Evolutionary conservation across 2,797 vertebrate species (phyloP).

Genomic region (Hafferia zeledoni): DNA sequence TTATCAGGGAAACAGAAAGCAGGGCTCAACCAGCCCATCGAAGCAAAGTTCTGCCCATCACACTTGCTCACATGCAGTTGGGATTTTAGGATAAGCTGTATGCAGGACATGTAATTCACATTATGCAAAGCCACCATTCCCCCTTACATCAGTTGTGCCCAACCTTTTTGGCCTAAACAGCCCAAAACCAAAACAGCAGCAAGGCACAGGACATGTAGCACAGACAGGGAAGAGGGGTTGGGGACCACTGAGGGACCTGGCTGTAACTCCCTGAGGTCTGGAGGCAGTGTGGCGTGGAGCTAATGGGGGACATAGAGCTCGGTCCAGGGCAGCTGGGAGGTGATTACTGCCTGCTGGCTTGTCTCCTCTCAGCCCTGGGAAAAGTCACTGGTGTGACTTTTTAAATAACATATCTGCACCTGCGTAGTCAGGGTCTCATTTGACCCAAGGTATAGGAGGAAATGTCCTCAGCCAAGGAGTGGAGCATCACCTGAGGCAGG

Average conservation of each 20-base stretch:
- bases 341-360: background rate
- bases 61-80: background rate
- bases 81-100: background rate
- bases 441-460: background rate
- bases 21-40: background rate
- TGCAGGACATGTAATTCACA: rapidly evolving
- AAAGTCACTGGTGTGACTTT: background rate
- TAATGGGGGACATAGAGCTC: background rate
- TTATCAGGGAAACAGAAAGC: background rate
- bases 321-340: background rate
- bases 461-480: background rate
- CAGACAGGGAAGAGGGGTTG: background rate
- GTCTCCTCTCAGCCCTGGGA: background rate
- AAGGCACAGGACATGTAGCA: rapidly evolving
- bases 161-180: background rate
- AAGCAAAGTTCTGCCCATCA: background rate
- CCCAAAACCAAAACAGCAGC: background rate
- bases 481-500: background rate
- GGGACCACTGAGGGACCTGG: background rate
- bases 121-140: background rate
- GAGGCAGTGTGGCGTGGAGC: rapidly evolving
- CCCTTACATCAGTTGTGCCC: background rate
- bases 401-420: background rate
- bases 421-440: background rate
- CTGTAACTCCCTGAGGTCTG: rapidly evolving